Evolutionary conservation across 2,797 vertebrate genomes (phyloP), one percentile per base, ranked within the genome.

Genomic region (Tachyglossus aculeatus): DNA sequence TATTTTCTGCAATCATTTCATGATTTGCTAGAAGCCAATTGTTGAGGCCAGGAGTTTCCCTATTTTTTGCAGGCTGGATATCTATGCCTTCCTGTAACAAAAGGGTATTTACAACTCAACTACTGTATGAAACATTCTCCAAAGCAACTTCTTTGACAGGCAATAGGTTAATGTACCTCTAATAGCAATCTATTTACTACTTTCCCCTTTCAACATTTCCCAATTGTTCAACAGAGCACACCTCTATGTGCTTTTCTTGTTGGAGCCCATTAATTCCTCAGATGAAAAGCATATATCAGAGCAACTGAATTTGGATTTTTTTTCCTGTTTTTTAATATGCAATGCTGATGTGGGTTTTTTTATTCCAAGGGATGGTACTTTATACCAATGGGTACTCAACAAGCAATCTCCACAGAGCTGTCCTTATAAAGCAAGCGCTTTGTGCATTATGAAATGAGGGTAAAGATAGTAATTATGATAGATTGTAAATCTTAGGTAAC

Each of bases 1-100:
- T 90, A 90, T 88, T 92, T 91, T 91, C 80, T 83, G 82, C 85
- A 89, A 91, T 86, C 62, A 84, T 87, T 91, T 87, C 80, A 84
- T 88, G 89, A 87, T 88, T 87, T 81, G 63, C 74, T 87, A 81
- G 78, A 59, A 84, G 82, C 74, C 89, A 90, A 84, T 5, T 2
- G 90, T 78, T 89, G 64, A 85, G 33, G 38, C 77, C 75, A 78
- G 82, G 55, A 25, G 31, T 57, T 80, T 83, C 78, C 51, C 13
- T 65, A 80, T 71, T 86, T 91, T 73, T 67, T 68, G 66, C 24
- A 59, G 21, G n/a, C 41, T 80, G 75, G 58, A 60, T 51, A 29
- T 33, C 59, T 61, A 74, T 53, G 78, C 64, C 78, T 71, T 53
- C 43, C 62, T 59, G 63, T 76, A 66, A 73, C 74, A 56, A n/a